phyloP scores from a whole-genome alignment of 2,113 vertebrate genomes.

The Onychostoma macrolepis region DNA sequence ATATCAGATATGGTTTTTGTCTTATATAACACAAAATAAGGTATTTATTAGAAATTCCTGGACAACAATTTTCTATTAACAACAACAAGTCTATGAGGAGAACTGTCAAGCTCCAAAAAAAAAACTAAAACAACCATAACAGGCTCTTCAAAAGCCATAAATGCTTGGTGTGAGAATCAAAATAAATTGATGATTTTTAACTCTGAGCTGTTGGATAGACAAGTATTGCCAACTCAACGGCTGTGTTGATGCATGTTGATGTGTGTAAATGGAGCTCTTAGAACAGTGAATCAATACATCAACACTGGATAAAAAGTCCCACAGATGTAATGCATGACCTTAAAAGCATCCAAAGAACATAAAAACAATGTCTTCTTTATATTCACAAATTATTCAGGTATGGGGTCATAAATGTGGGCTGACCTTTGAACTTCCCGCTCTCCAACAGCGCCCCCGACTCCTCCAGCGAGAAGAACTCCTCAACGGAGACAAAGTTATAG shows the following conservation, averaged over 20 bases:
- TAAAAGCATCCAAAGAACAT: neutral
- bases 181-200: neutral
- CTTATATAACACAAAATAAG: neutral
- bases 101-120: neutral
- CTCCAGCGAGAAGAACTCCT: constrained; percentile 78
- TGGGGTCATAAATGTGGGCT: neutral
- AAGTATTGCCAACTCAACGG: constrained; percentile 2
- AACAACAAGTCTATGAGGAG: neutral
- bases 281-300: constrained; percentile 13
- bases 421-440: constrained; percentile 79
- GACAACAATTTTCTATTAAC: neutral
- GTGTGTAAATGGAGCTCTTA: constrained; percentile 32
- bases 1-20: neutral
- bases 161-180: neutral
- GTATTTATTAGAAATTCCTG: neutral
- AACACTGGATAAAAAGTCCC: constrained; percentile 1
- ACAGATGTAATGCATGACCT: neutral
- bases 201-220: neutral
- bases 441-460: constrained; percentile 77
- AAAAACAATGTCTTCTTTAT: neutral
- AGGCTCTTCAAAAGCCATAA: neutral
- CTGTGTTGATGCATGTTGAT: constrained; percentile 24
- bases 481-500: constrained; percentile 78
- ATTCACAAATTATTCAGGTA: neutral
- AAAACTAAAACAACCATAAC: neutral